Evolutionary conservation across 2,888 invertebrate species (phyloP).

Genomic region (Carterocephalus palaemon): DNA sequence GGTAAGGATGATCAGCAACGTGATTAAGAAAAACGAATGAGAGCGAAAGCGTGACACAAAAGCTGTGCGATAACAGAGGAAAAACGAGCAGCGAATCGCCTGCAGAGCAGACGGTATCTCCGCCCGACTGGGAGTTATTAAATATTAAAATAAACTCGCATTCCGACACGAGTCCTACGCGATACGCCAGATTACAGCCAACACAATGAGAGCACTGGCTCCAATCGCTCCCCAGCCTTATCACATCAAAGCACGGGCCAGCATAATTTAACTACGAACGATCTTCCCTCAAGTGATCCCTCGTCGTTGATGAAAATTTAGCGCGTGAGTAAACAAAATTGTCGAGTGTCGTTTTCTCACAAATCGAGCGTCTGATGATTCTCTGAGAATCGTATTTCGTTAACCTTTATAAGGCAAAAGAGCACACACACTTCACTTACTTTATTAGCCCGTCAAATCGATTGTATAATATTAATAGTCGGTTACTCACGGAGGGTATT

Average conservation of each 20-base stretch:
- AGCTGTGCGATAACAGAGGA: slow-evolving; percentile 68
- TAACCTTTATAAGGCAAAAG: slow-evolving; percentile 37
- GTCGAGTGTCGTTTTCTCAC: slow-evolving; percentile 1
- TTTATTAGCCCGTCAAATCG: slow-evolving; percentile 24
- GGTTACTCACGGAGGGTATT: slow-evolving; percentile 56
- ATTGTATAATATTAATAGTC: slow-evolving; percentile 49
- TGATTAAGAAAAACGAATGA: slow-evolving; percentile 72
- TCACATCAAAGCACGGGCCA: slow-evolving; percentile 69
- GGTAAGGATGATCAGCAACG: slow-evolving; percentile 54
- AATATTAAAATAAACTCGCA: slow-evolving; percentile 79
- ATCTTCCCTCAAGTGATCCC: slow-evolving; percentile 31
- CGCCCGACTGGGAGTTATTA: slow-evolving; percentile 73
- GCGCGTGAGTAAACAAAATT: slow-evolving; percentile 38
- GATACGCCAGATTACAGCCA: slow-evolving; percentile 73
- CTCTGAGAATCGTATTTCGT: slow-evolving; percentile 27
- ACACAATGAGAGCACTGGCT: slow-evolving; percentile 71
- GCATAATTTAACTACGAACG: slow-evolving; percentile 57
- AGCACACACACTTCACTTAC: slow-evolving; percentile 34
- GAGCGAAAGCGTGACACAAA: slow-evolving; percentile 72
- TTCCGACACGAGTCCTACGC: slow-evolving; percentile 73
- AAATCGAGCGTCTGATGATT: slow-evolving; percentile 5
- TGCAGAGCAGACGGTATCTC: slow-evolving; percentile 69
- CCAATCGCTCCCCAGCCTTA: slow-evolving; percentile 66
- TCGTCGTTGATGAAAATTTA: slow-evolving; percentile 50
- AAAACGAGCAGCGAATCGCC: slow-evolving; percentile 72